Evolutionary conservation across 1,140 invertebrate species (phyloP).

Genomic region (Drosophila sucinea): DNA sequence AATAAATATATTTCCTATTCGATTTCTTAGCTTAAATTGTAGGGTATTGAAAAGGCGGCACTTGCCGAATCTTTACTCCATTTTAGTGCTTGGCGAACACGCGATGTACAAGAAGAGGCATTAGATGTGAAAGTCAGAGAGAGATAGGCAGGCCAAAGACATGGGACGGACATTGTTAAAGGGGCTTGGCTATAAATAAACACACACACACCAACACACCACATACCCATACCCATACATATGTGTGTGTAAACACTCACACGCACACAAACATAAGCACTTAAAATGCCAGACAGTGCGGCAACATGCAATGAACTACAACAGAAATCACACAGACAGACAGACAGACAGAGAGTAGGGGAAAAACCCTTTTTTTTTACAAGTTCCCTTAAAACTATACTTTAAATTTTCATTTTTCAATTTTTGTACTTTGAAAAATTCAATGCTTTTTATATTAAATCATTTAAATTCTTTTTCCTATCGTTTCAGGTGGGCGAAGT

Average conservation of each 20-base stretch:
- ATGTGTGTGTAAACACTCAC: too few relatives aligned
- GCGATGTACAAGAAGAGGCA: conserved; percentile 62
- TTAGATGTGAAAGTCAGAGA: conserved; percentile 38
- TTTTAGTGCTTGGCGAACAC: conserved; percentile 43
- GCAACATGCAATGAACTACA: conserved; percentile 78
- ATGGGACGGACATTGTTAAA: conserved; percentile 46
- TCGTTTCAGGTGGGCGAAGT: conserved; percentile 71
- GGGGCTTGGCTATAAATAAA: conserved; percentile 65
- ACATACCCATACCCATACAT: conserved; percentile 26
- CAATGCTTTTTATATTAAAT: not conserved
- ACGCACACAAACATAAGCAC: conserved; percentile 53
- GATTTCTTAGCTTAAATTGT: not conserved
- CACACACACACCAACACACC: conserved; percentile 31
- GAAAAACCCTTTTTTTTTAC: not conserved
- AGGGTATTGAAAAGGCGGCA: not conserved
- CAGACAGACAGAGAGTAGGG: not conserved
- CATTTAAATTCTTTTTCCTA: not conserved
- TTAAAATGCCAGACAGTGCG: conserved; percentile 76
- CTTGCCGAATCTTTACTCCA: not conserved
- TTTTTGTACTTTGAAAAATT: not conserved
- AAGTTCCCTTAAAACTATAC: not conserved
- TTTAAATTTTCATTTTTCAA: not conserved
- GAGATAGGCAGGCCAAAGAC: conserved; percentile 14
- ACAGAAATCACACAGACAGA: conserved; percentile 35
- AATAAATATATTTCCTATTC: too few relatives aligned